Evolutionary conservation across 2,113 vertebrate genomes (phyloP), one percentile per base, ranked within the genome.

Genomic region (Strigops habroptila): DNA sequence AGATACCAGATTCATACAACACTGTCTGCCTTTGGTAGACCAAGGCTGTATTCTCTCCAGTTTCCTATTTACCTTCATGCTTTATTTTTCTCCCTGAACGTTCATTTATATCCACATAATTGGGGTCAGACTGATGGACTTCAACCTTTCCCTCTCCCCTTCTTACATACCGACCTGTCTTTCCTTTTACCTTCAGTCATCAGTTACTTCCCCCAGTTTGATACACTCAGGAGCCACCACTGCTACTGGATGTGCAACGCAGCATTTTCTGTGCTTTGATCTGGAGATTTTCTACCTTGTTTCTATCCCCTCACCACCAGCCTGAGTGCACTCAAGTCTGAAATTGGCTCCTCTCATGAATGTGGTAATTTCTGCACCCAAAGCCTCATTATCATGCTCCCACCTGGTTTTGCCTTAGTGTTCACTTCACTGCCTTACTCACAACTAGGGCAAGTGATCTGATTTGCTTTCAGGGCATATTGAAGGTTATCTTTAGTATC

Each of bases 301-400:
- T 93, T 88, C 89, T 84, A 69, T 84, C 52, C 81, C 43, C 39
- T 82, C 68, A 49, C 77, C 77, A 75, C 52, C 86, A 91, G 14
- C 33, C 77, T 7, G 3, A 87, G 93, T 52, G 83, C 89, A 91
- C 35, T 95, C 94, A 87, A 65, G 89, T 95, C 77, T 95, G 94
- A 95, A 95, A 96, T 95, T 95, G 77, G 51, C 77, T 95, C 5
- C 33, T 75, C 83, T 95, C 83, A 86, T 60, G 51, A 91, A 94
- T 70, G 86, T 53, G 33, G 77, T 86, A 52, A 92, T 92, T 92
- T 91, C 62, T 79, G 86, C 41, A 91, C 44, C 81, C 59, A 9
- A 27, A 41, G 55, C 35, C 77, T 84, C 48, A 89, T 96, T 91
- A 85, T 78, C 86, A 19, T 44, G 82, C 52, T 67, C 70, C 39